Conservation (phyloP, 1,140 invertebrate genomes). For the Cepaea nemoralis region DNA sequence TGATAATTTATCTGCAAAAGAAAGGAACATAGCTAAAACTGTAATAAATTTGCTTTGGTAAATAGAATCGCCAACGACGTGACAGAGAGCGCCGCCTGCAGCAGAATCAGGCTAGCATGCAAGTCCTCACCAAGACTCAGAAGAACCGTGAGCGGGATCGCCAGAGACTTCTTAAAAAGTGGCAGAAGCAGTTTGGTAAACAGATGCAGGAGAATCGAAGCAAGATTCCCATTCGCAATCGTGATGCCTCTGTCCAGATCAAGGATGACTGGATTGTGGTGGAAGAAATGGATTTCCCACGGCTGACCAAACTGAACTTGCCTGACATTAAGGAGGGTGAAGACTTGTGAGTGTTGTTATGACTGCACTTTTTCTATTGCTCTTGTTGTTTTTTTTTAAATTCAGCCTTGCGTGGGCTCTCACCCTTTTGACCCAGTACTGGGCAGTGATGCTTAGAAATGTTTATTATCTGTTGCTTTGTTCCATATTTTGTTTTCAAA, state of each 20-base stretch:
- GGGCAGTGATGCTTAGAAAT: no score
- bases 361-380: no score
- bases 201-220: conserved; percentile 78
- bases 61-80: conserved; percentile 76
- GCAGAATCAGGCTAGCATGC: conserved; percentile 76
- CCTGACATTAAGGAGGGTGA: conserved; percentile 83
- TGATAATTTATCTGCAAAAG: no score
- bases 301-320: conserved; percentile 89
- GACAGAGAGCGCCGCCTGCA: conserved; percentile 75
- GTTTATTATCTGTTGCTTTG: no score
- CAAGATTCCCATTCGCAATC: conserved; percentile 76
- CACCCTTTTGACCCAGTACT: no score
- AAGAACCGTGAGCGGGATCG: conserved; percentile 77
- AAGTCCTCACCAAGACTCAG: conserved; percentile 74
- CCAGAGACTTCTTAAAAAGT: conserved; percentile 78
- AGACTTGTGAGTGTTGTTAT: conserved; percentile 80
- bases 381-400: no score
- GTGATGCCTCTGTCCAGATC: conserved; percentile 98
- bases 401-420: no score
- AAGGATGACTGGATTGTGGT: conserved; percentile 96
- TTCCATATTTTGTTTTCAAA: no score
- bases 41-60: no score
- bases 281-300: conserved; percentile 98
- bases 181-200: conserved; percentile 86
- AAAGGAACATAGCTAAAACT: no score